These are phyloP conservation scores for Papilio elwesi DNA, from an alignment of 2,888 invertebrate genomes.

Conservation along the genomic window DNA sequence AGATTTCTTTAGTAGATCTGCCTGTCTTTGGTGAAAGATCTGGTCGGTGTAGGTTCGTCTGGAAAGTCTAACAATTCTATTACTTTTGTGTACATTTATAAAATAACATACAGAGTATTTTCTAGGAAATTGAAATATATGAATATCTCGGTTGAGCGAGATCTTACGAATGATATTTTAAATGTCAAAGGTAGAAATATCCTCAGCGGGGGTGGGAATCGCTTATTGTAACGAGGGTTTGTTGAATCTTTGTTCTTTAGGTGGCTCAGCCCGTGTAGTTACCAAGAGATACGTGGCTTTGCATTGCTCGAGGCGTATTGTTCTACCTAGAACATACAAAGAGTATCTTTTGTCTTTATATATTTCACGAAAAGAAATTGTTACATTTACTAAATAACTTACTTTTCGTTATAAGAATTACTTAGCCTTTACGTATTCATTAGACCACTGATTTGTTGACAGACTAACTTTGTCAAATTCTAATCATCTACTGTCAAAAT, in stretches of 20 bases:
- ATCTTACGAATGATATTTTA: neutral
- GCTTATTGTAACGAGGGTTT: neutral
- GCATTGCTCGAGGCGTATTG: neutral
- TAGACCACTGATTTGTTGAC: too few species aligned
- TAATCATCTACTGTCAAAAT: too few species aligned
- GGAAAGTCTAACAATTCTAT: too few species aligned
- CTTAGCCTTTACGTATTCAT: too few species aligned
- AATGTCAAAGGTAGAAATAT: constrained; percentile 9
- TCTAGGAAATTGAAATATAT: neutral
- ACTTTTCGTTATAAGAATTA: too few species aligned
- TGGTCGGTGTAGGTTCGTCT: too few species aligned
- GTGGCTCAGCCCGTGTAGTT: neutral
- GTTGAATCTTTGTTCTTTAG: neutral
- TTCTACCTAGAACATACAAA: neutral
- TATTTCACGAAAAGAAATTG: neutral
- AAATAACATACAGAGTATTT: too few species aligned
- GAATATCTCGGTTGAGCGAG: neutral
- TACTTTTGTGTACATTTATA: too few species aligned
- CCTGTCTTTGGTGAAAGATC: too few species aligned
- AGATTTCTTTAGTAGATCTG: too few species aligned
- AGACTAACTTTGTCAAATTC: too few species aligned
- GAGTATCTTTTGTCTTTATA: neutral
- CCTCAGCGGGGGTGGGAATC: neutral
- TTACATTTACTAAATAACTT: too few species aligned
- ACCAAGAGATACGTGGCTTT: neutral